These are phyloP conservation scores for Lottia scabra DNA, from an alignment of 2,888 invertebrate species.

Conservation along the genomic window DNA sequence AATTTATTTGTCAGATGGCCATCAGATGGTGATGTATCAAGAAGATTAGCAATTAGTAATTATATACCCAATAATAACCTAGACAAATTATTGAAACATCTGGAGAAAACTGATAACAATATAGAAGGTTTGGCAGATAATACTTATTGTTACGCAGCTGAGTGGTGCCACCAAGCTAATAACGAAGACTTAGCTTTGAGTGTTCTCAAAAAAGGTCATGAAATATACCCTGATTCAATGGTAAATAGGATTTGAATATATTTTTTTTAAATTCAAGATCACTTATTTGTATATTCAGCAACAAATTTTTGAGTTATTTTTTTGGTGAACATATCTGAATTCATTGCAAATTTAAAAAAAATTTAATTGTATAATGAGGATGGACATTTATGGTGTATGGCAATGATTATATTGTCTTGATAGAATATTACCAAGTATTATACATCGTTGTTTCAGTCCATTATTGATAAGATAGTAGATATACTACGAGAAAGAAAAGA, in stretches of 20 bases:
- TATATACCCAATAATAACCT: conserved; percentile 25
- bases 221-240: conserved; percentile 26
- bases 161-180: conserved; percentile 26
- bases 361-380: too few relatives aligned
- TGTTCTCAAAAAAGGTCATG: conserved; percentile 25
- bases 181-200: conserved; percentile 21
- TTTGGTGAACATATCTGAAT: too few relatives aligned
- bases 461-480: background rate
- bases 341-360: too few relatives aligned
- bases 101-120: conserved; percentile 20
- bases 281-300: too few relatives aligned
- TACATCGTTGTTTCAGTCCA: background rate
- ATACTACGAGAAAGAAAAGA: background rate
- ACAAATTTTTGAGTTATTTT: too few relatives aligned
- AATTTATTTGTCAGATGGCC: background rate
- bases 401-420: too few relatives aligned
- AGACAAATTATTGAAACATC: conserved; percentile 15
- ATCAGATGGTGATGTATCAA: background rate
- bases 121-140: conserved; percentile 23
- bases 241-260: conserved; percentile 19
- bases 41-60: conserved; percentile 17
- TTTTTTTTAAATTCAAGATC: background rate
- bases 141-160: conserved; percentile 24
- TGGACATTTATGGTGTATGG: too few relatives aligned
- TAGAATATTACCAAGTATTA: too few relatives aligned